Evolutionary conservation across 2,888 invertebrate genomes (phyloP).

Genomic region (Plagodis dolabraria): DNA sequence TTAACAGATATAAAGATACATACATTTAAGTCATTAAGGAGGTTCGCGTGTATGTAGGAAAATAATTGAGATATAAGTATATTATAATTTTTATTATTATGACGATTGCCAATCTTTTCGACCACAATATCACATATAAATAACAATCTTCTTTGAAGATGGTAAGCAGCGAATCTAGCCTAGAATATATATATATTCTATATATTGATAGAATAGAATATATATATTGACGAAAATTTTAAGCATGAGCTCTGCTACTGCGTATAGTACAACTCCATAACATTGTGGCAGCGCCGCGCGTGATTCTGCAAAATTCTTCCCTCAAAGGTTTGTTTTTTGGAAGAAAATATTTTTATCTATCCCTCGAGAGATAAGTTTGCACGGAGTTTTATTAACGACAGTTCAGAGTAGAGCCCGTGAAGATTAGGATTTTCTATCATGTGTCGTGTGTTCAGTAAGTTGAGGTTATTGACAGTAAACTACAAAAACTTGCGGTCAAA

Average conservation of each 20-base stretch:
- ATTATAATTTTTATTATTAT: no score
- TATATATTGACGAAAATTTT: no score
- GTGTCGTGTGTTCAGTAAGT: conserved; percentile 59
- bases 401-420: conserved; percentile 59
- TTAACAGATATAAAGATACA: no score
- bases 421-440: conserved; percentile 67
- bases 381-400: conserved; percentile 76
- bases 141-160: no score
- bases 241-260: conserved; percentile 4
- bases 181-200: no score
- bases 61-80: no score
- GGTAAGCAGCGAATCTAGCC: no score
- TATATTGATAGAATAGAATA: no score
- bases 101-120: no score
- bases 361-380: conserved; percentile 68
- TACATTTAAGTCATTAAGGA: no score
- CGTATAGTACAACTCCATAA: conserved; percentile 8
- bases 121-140: no score
- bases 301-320: conserved; percentile 55
- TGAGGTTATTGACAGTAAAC: conserved; percentile 43
- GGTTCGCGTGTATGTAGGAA: no score
- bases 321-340: conserved; percentile 59
- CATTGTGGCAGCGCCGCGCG: conserved; percentile 32
- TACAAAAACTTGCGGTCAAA: conserved; percentile 21
- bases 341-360: conserved; percentile 68